Evolutionary conservation across 2,888 invertebrate genomes (phyloP).

Genomic region (Sesia apiformis): DNA sequence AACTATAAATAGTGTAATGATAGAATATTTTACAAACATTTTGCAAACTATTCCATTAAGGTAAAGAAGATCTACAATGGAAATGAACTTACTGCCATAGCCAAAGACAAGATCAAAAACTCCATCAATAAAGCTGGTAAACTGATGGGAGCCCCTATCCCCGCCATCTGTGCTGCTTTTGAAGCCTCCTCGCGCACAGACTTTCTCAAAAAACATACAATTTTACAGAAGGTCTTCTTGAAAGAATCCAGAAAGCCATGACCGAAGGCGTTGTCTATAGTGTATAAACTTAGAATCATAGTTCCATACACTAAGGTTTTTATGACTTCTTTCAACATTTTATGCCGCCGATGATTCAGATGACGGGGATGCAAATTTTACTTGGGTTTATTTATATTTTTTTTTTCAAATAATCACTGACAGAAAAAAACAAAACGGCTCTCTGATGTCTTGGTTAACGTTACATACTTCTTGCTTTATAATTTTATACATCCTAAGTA

Average conservation of each 20-base stretch:
- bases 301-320: constrained; percentile 21
- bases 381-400: too few relatives aligned
- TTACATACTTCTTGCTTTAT: background rate
- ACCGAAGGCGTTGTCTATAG: constrained; percentile 40
- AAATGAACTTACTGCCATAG: constrained; percentile 32
- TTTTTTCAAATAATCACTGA: too few relatives aligned
- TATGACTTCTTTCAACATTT: constrained; percentile 25
- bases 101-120: constrained; percentile 31
- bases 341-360: constrained; percentile 3
- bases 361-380: background rate
- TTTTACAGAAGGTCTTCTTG: constrained; percentile 28
- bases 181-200: constrained; percentile 23
- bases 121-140: constrained; percentile 34
- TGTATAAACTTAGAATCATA: constrained; percentile 32
- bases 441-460: background rate
- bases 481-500: too few relatives aligned
- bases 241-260: constrained; percentile 41
- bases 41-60: too few relatives aligned
- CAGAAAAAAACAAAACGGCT: too few relatives aligned
- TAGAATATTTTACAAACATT: too few relatives aligned
- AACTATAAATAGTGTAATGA: too few relatives aligned
- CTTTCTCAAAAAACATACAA: constrained; percentile 33
- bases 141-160: constrained; percentile 23
- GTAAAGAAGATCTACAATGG: too few relatives aligned
- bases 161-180: constrained; percentile 2